These are phyloP conservation scores for Agelaius phoeniceus DNA, from an alignment of 2,113 vertebrate species.

Conservation along the genomic window DNA sequence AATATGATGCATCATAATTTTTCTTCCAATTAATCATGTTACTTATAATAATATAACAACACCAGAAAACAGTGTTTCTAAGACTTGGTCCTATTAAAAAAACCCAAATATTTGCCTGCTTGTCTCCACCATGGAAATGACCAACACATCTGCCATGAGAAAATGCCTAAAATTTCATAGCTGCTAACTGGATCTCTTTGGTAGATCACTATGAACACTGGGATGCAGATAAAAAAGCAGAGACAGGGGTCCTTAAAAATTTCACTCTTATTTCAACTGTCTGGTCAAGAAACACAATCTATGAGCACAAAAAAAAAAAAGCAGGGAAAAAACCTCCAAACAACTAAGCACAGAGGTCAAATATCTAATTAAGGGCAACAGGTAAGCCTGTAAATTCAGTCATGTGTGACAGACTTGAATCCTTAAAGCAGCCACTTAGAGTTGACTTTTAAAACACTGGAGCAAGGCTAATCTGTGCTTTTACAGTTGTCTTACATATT, in stretches of 20 bases:
- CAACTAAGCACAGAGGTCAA: background rate
- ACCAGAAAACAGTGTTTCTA: background rate
- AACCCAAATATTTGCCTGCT: background rate
- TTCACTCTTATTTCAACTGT: background rate
- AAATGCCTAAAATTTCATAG: background rate
- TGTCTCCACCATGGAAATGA: background rate
- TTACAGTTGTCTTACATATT: background rate
- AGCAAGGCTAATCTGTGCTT: background rate
- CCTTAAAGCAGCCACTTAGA: background rate
- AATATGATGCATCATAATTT: background rate
- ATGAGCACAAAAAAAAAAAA: background rate
- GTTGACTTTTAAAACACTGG: background rate
- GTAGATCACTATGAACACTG: background rate
- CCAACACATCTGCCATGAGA: background rate
- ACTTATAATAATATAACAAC: background rate
- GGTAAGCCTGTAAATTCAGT: background rate
- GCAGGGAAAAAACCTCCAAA: background rate
- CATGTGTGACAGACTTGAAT: background rate
- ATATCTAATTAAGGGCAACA: background rate
- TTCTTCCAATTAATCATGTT: background rate
- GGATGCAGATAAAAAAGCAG: background rate
- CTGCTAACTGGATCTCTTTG: background rate
- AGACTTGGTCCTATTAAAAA: background rate
- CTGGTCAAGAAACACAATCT: background rate
- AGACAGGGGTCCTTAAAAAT: background rate